Conservation (phyloP, 2,113 vertebrate genomes). For the Pan paniscus region DNA sequence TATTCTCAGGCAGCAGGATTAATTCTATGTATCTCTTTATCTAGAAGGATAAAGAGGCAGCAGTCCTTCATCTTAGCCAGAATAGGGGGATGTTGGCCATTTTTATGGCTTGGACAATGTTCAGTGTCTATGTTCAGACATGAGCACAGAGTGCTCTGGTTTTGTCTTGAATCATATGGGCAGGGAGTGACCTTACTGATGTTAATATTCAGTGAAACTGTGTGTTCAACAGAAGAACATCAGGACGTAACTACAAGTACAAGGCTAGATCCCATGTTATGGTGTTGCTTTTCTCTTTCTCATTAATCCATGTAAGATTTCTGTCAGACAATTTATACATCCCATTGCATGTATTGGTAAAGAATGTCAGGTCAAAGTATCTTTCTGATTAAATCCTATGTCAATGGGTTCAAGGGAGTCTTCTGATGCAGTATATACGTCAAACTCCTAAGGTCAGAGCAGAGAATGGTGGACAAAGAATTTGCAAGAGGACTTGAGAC, state of each 20-base stretch:
- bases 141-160: neutral
- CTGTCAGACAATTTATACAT: neutral
- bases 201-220: neutral
- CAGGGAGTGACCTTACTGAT: neutral
- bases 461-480: neutral
- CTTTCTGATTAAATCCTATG: neutral
- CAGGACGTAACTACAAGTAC: neutral
- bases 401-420: too few relatives aligned
- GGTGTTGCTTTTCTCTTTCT: neutral
- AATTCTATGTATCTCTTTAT: neutral
- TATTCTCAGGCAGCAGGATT: neutral
- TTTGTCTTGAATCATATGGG: neutral
- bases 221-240: neutral
- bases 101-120: neutral
- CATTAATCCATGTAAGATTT: neutral
- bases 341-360: neutral
- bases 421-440: neutral
- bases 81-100: neutral
- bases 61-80: neutral
- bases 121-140: neutral
- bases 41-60: neutral
- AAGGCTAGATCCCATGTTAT: neutral
- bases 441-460: accelerated
- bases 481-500: neutral
- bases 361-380: neutral